Conservation (phyloP, 2,888 invertebrate genomes). For the Hydrotaea cyrtoneurina region DNA sequence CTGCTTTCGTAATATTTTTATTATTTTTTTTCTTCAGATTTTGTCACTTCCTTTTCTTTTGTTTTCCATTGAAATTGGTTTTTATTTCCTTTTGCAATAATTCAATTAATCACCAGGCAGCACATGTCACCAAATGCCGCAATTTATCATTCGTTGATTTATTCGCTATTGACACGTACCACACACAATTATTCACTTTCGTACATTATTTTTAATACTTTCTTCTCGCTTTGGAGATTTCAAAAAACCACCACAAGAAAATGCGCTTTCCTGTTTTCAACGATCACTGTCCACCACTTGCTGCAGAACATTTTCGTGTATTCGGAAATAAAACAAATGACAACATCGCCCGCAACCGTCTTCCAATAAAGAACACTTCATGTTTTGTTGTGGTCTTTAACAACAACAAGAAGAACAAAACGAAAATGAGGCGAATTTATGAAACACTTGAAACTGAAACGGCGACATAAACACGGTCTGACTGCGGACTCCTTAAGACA, state of each 20-base stretch:
- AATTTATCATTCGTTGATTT: conserved; percentile 14
- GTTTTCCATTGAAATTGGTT: not conserved
- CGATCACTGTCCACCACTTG: conserved; percentile 9
- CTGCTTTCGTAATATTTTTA: not conserved
- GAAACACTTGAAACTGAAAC: not conserved
- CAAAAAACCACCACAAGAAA: not conserved
- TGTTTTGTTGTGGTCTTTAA: not conserved
- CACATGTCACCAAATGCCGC: not conserved
- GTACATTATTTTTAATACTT: not conserved
- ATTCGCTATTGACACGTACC: not conserved
- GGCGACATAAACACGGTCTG: conserved; percentile 25
- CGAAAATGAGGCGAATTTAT: conserved; percentile 18
- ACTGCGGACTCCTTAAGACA: not conserved
- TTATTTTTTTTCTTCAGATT: not conserved
- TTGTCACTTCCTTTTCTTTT: not conserved
- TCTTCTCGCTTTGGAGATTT: conserved; percentile 13
- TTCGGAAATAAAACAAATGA: not conserved
- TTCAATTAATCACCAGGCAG: conserved; percentile 47
- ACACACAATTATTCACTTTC: not conserved
- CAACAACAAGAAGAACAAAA: conserved; percentile 40
- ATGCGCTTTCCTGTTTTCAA: not conserved
- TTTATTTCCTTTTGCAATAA: not conserved
- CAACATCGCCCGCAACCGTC: not conserved
- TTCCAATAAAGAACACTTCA: conserved; percentile 14
- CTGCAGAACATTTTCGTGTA: conserved; percentile 13